Evolutionary conservation across 2,888 invertebrate genomes (phyloP).

Genomic region (Melangyna quadrimaculata): DNA sequence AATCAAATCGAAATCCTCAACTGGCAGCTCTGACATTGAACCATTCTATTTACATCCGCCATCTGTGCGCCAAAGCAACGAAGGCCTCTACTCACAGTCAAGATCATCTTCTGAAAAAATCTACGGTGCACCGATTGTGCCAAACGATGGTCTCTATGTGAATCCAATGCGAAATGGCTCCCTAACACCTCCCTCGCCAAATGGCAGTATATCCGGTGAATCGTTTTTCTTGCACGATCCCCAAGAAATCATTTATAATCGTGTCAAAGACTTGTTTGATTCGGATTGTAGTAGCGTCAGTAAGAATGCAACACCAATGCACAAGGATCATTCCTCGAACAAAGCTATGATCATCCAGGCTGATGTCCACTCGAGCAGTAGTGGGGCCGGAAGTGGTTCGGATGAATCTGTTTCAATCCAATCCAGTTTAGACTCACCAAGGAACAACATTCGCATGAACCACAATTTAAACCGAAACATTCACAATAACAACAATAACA

Average conservation of each 20-base stretch:
- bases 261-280: constrained; percentile 91
- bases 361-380: constrained; percentile 90
- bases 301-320: constrained; percentile 73
- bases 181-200: constrained; percentile 83
- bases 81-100: constrained; percentile 78
- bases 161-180: constrained; percentile 87
- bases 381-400: constrained; percentile 84
- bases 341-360: constrained; percentile 88
- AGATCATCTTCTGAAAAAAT: constrained; percentile 79
- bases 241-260: constrained; percentile 90
- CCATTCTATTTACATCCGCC: constrained; percentile 91
- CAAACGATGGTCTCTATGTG: constrained; percentile 89
- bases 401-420: constrained; percentile 85
- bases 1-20: constrained; percentile 81
- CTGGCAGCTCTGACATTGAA: constrained; percentile 82
- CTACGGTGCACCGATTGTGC: constrained; percentile 77
- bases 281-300: constrained; percentile 80
- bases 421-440: constrained; percentile 80
- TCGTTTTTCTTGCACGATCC: constrained; percentile 93
- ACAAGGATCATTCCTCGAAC: constrained; percentile 73
- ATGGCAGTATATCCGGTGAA: constrained; percentile 84
- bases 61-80: constrained; percentile 79
- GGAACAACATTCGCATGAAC: constrained; percentile 76
- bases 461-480: constrained; percentile 74
- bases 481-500: constrained; percentile 71